Conservation (phyloP, 2,113 vertebrate genomes). For the Eupsittula cactorum region DNA sequence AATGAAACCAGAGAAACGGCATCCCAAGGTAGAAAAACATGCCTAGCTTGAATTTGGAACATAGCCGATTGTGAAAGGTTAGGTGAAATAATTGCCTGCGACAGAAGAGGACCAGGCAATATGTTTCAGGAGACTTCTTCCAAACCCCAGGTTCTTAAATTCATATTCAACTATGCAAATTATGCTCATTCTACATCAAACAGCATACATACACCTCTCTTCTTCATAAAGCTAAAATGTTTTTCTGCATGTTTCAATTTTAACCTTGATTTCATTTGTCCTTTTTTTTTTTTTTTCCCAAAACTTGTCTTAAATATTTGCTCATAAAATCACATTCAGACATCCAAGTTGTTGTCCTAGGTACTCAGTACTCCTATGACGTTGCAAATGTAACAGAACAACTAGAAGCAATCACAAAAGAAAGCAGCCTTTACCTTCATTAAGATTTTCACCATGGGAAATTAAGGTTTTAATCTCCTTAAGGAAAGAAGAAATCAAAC, state of each 20-base stretch:
- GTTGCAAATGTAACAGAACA: neutral
- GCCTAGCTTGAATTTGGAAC: neutral
- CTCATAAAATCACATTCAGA: neutral
- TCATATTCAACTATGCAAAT: neutral
- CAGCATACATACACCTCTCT: neutral
- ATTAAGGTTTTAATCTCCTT: neutral
- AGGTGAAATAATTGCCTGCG: neutral
- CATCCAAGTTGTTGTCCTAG: neutral
- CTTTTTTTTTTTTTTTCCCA: neutral
- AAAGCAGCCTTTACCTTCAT: neutral
- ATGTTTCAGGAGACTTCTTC: conserved; percentile 12
- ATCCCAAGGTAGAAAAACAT: neutral
- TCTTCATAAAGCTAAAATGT: neutral
- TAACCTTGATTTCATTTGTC: neutral
- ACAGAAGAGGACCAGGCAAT: neutral
- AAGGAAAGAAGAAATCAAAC: neutral
- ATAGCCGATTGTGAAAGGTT: neutral
- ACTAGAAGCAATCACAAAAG: neutral
- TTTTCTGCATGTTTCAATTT: neutral
- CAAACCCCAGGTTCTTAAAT: neutral
- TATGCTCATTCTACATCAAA: neutral
- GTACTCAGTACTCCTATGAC: neutral
- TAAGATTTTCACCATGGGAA: neutral
- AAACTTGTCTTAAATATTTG: neutral
- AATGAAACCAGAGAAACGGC: neutral